Percentiles rank a stretch among this genome's conserved stretches.
Conservation (phyloP, 2,888 invertebrate species). For the Nemapogon koenigi region DNA sequence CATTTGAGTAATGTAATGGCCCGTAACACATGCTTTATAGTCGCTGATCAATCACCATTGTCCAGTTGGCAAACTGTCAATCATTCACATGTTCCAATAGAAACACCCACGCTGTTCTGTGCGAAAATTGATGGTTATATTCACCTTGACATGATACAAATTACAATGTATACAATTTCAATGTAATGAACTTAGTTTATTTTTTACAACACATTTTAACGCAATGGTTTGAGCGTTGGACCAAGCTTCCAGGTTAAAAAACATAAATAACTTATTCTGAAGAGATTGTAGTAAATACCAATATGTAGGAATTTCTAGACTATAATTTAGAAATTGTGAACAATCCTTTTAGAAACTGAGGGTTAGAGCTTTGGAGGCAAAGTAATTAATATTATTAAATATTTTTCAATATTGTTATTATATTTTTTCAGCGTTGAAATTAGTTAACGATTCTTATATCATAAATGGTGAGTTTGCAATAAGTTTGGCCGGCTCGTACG, state of each 20-base stretch:
- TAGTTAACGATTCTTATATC: conserved; percentile 73
- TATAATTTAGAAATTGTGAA: too few relatives aligned
- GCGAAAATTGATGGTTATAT: conserved; percentile 26
- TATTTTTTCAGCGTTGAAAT: conserved; percentile 76
- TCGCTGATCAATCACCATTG: conserved; percentile 40
- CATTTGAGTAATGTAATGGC: conserved; percentile 42
- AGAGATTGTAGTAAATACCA: too few relatives aligned
- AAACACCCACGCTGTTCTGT: conserved; percentile 33
- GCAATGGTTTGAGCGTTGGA: neutral
- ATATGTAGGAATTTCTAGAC: too few relatives aligned
- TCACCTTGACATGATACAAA: conserved; percentile 22
- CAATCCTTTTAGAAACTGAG: too few relatives aligned
- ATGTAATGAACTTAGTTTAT: neutral
- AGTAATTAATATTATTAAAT: too few relatives aligned
- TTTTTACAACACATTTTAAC: neutral
- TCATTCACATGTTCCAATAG: conserved; percentile 34
- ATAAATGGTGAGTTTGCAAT: conserved; percentile 75
- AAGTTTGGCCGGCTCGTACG: conserved; percentile 67
- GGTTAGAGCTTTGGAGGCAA: too few relatives aligned
- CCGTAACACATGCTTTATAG: conserved; percentile 34
- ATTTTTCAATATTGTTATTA: too few relatives aligned
- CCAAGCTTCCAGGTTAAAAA: too few relatives aligned
- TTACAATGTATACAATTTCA: neutral
- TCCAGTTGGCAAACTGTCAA: conserved; percentile 25
- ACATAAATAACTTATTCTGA: too few relatives aligned